phyloP scores from a whole-genome alignment of 2,888 invertebrate species.

The Pristionchus japonicus region DNA sequence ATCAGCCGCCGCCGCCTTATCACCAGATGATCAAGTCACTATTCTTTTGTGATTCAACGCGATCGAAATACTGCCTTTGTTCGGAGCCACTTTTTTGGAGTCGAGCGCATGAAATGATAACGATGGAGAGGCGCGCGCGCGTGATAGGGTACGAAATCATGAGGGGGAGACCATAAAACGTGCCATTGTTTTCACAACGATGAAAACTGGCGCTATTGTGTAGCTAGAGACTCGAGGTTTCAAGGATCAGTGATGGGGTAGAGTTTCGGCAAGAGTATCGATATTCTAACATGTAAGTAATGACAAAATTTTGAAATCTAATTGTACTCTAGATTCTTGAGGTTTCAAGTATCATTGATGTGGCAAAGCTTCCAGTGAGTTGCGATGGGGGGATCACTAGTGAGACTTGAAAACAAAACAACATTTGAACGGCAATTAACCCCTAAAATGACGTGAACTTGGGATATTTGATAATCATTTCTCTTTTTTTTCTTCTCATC shows the following conservation, averaged over 20 bases:
- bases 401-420: too few relatives aligned
- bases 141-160: neutral
- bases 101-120: slow-evolving; percentile 23
- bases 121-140: neutral
- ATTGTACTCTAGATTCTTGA: too few relatives aligned
- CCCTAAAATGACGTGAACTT: neutral
- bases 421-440: too few relatives aligned
- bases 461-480: neutral
- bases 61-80: neutral
- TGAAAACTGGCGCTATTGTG: too few relatives aligned
- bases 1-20: neutral
- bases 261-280: too few relatives aligned
- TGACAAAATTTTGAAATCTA: too few relatives aligned
- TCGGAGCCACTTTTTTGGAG: neutral
- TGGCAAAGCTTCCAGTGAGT: too few relatives aligned
- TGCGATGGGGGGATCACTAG: too few relatives aligned
- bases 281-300: too few relatives aligned
- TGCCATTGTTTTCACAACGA: neutral
- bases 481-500: neutral
- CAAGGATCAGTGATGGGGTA: too few relatives aligned
- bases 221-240: too few relatives aligned
- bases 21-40: neutral
- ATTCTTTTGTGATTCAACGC: slow-evolving; percentile 26
- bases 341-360: too few relatives aligned
- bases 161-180: neutral